phyloP scores from a whole-genome alignment of 2,888 invertebrate species.

The Gastracanthus pulcherrimus region DNA sequence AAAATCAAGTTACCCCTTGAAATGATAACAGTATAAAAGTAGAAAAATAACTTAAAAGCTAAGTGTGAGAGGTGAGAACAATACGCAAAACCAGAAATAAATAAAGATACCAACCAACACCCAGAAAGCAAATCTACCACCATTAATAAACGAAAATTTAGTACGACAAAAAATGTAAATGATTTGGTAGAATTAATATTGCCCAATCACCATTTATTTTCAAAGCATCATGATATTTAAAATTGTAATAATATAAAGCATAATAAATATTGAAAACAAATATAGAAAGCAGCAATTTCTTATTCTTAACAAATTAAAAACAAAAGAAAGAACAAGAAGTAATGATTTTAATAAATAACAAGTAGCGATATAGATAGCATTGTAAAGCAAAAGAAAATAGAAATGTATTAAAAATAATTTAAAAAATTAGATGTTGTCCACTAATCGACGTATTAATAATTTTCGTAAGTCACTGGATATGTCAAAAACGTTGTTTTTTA shows the following conservation, averaged over 20 bases:
- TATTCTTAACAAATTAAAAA: slow-evolving; percentile 20
- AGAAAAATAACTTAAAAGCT: slow-evolving; percentile 61
- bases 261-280: background rate
- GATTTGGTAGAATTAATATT: background rate
- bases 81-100: slow-evolving; percentile 55
- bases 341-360: background rate
- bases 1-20: slow-evolving; percentile 74
- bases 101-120: slow-evolving; percentile 75
- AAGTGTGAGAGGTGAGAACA: slow-evolving; percentile 60
- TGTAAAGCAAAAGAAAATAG: background rate
- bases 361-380: background rate
- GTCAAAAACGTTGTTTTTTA: slow-evolving; percentile 43
- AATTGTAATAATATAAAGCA: background rate
- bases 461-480: slow-evolving; percentile 12
- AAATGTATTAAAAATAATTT: background rate
- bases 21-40: slow-evolving; percentile 59
- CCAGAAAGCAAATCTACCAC: slow-evolving; percentile 71
- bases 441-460: slow-evolving; percentile 26
- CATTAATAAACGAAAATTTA: slow-evolving; percentile 60
- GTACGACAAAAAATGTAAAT: slow-evolving; percentile 42
- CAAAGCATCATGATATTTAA: slow-evolving; percentile 15
- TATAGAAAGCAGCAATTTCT: background rate
- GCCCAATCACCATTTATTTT: slow-evolving; percentile 19
- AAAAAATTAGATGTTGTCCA: background rate
- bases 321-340: slow-evolving; percentile 22